Evolutionary conservation across 1,140 invertebrate genomes (phyloP).

Genomic region (Stegodyphus dumicola): DNA sequence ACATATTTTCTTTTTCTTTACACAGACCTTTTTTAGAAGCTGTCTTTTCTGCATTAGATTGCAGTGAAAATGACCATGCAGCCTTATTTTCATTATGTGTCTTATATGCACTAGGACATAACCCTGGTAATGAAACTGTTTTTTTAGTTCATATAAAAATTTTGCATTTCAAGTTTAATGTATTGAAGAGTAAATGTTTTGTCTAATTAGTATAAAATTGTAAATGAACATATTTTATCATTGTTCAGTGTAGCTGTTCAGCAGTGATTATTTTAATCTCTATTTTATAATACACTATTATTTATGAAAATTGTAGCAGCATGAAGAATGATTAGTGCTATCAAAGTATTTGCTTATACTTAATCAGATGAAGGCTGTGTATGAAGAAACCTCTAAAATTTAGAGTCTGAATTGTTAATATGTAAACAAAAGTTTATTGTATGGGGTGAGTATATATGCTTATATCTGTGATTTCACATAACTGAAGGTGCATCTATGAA

Average conservation of each 20-base stretch:
- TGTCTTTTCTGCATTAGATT: slow-evolving; percentile 80
- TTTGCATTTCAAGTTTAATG: no score
- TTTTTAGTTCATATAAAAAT: neutral
- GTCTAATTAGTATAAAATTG: neutral
- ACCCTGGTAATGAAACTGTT: slow-evolving; percentile 78
- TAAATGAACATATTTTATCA: no score
- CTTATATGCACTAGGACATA: slow-evolving; percentile 92
- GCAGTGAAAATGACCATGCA: slow-evolving; percentile 93
- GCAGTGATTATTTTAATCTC: no score
- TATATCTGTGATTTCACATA: neutral
- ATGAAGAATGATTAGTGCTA: no score
- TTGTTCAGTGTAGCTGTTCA: no score
- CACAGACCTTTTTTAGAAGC: slow-evolving; percentile 89
- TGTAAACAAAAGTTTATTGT: no score
- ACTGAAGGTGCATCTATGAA: neutral
- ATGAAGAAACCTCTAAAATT: no score
- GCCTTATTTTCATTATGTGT: slow-evolving; percentile 92
- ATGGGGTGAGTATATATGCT: neutral
- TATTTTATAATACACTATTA: no score
- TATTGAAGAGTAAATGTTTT: neutral
- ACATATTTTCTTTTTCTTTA: neutral
- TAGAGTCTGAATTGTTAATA: no score
- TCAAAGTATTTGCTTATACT: no score
- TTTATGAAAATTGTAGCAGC: no score
- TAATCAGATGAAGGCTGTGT: no score